Base-by-base conservation (phyloP, 2,888 invertebrate genomes). In the Exocentrus adspersus region DNA sequence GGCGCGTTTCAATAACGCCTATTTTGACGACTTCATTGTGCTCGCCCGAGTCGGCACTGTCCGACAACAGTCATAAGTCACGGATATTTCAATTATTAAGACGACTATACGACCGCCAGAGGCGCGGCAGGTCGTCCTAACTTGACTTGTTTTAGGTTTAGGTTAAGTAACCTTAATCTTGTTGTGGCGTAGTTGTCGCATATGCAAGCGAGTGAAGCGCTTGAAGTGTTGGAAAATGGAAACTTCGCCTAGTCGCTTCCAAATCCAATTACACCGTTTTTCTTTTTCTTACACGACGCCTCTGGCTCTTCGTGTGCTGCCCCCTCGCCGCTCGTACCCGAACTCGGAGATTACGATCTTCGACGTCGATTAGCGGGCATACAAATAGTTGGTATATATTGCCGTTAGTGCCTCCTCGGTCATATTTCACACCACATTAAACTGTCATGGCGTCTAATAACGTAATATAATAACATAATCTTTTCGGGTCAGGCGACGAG, bases 391-490 rank as follows among this genome's bases (percentile, higher is more conserved):
- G 74, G n/a, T n/a, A n/a, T n/a, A n/a, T 76, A 75, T 74, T 71
- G 70, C 65, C 65, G 71, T 75, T 73, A 73, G 71, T 74, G 73
- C n/a, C n/a, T 70, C 76, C 77, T 76, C 72, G 74, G 75, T 75
- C 79, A 79, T 81, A 81, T 80, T 81, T 81, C 79, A 81, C 80
- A 80, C 79, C 76, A 80, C 78, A 79, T 81, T 81, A 80, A 80
- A 78, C 80, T 80, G 81, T 81, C 80, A 79, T 75, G 77, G 74
- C 73, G 70, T 74, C 79, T 80, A 80, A 80, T 80, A 80, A 79
- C 77, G 76, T 81, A 79, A 80, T 79, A 80, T 80, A 80, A 80
- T 81, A 81, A 80, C 80, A 79, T 80, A 80, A 81, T 81, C 80
- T 79, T 75, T 67, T 60, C 43, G 50, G 62, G 60, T 52, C 67